Percentiles rank a stretch among this genome's conserved stretches.
phyloP scores from a whole-genome alignment of 2,888 invertebrate genomes.

The Agonopterix arenella region DNA sequence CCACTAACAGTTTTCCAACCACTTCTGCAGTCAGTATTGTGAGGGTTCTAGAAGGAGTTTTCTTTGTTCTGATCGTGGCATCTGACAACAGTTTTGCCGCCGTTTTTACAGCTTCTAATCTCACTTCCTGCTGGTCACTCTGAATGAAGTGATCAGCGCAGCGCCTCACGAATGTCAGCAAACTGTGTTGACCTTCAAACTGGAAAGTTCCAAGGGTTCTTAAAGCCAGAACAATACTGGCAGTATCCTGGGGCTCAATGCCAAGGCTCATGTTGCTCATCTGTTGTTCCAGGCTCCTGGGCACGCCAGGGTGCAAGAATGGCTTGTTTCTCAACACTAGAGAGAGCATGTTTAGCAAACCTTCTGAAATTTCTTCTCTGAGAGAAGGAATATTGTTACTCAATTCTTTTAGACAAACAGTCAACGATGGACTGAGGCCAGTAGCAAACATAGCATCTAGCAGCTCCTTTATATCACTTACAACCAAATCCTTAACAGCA shows the following conservation, averaged over 20 bases:
- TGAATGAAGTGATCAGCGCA: constrained; percentile 95
- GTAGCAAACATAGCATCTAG: constrained; percentile 95
- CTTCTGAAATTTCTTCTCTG: constrained; percentile 94
- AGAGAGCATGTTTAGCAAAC: constrained; percentile 93
- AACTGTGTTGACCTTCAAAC: constrained; percentile 91
- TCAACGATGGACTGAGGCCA: constrained; percentile 92
- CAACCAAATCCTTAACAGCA: constrained; percentile 88
- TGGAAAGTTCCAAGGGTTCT: constrained; percentile 93
- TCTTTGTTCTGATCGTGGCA: constrained; percentile 80
- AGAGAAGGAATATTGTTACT: constrained; percentile 91
- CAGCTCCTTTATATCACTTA: constrained; percentile 87
- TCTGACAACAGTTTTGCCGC: constrained; percentile 92
- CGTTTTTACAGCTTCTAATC: constrained; percentile 94
- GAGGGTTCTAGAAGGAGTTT: constrained; percentile 87
- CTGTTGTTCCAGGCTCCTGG: constrained; percentile 77
- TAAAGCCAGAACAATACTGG: constrained; percentile 92
- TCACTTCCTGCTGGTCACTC: constrained; percentile 93
- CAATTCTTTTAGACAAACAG: constrained; percentile 93
- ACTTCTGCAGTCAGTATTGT: constrained; percentile 91
- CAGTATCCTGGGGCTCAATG: constrained; percentile 83
- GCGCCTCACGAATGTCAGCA: constrained; percentile 93
- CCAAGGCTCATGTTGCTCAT: constrained; percentile 60
- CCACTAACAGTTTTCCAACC: constrained; percentile 91
- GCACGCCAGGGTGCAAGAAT: constrained; percentile 87
- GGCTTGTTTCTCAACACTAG: constrained; percentile 93